Evolutionary conservation across 1,140 invertebrate genomes (phyloP), one percentile per base, ranked within the genome.

Genomic region (Sycobia sp.): DNA sequence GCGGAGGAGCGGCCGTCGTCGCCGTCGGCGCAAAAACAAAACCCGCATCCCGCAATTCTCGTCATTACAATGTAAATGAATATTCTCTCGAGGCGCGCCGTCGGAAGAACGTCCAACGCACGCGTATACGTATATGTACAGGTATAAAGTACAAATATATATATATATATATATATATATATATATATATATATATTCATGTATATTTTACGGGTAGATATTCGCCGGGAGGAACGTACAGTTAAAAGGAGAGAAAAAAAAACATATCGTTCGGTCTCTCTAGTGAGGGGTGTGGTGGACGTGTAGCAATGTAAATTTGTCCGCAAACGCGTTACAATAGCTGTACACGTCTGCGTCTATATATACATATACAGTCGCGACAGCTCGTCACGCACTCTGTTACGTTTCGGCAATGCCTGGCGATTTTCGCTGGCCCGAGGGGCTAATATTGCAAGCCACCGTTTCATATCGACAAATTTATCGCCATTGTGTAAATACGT

Each of bases 11-110:
- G 25, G 44, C 38, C n/a, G 3, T 32, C 27, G n/a, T n/a, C n/a
- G n/a, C n/a, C n/a, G n/a, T n/a, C n/a, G n/a, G n/a, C 18, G 22
- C 22, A 53, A 18, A 53, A 50, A 50, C 32, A 34, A 50, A 14
- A 2, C 3, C 16, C n/a, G 46, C 44, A 62, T 54, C 46, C 38
- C 54, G 50, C 50, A 46, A 71, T 74, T 76, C 73, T 75, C 72
- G 74, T 69, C 69, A 72, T 75, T 72, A 67, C 66, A 63, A 75
- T 76, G 74, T 67, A 71, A 76, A 76, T 75, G 60, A 67, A 66
- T n/a, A n/a, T 57, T 68, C 65, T 27, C 10, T 16, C 49, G 41
- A n/a, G n/a, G n/a, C n/a, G n/a, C n/a, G n/a, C n/a, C n/a, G n/a
- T n/a, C n/a, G n/a, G n/a, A n/a, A n/a, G n/a, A n/a, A n/a, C n/a